Evolutionary conservation across 2,113 vertebrate genomes (phyloP).

Genomic region (Takifugu flavidus): DNA sequence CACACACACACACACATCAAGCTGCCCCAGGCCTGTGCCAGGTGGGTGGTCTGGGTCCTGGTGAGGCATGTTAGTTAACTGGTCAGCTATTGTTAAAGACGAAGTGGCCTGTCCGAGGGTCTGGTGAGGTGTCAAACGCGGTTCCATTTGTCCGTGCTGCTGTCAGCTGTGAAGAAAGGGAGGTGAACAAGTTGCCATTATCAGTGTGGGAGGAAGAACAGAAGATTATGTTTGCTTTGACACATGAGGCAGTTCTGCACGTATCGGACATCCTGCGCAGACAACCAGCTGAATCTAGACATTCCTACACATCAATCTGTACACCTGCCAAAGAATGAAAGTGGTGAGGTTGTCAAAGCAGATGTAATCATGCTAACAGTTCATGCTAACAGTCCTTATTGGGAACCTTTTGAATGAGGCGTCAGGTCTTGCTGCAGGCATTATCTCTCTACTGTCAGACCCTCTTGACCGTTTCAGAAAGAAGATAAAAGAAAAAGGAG

Average conservation of each 20-base stretch:
- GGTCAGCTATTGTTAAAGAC: constrained; percentile 68
- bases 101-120: constrained; percentile 42
- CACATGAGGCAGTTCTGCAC: constrained; percentile 41
- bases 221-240: constrained; percentile 27
- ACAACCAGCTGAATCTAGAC: constrained; percentile 43
- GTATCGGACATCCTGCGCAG: constrained; percentile 58
- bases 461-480: constrained; percentile 22
- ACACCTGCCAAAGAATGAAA: too few species aligned
- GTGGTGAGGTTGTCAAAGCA: too few species aligned
- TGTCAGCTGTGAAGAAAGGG: constrained; percentile 69
- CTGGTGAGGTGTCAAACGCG: constrained; percentile 53
- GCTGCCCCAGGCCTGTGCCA: constrained; percentile 12
- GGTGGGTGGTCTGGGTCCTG: constrained; percentile 63
- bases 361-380: too few species aligned
- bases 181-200: constrained; percentile 57
- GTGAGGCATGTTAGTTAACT: constrained; percentile 35
- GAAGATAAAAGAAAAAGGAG: constrained; percentile 1
- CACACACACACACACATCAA: not conserved
- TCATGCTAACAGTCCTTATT: too few species aligned
- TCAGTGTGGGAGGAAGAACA: constrained; percentile 35
- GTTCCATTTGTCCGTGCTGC: constrained; percentile 65
- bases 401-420: too few species aligned
- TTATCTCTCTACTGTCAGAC: constrained; percentile 51
- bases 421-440: too few species aligned
- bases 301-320: constrained; percentile 2